Conservation (phyloP, 1,140 invertebrate species). For the Aphelenchoides fujianensis region DNA sequence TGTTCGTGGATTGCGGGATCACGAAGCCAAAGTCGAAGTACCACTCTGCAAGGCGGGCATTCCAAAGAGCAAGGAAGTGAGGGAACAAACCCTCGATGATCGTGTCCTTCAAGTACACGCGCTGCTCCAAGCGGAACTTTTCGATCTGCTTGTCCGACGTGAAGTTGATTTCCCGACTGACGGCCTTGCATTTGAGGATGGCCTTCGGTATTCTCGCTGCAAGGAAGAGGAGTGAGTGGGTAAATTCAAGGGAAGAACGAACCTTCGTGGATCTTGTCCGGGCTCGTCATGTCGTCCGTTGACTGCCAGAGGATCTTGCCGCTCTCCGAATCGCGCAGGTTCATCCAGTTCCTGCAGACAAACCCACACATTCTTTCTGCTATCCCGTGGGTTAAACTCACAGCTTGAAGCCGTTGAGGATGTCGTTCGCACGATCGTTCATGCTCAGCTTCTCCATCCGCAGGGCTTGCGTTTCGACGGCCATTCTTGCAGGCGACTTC, state of each 20-base stretch:
- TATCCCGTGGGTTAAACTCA: constrained; percentile 26
- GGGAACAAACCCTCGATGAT: constrained; percentile 70
- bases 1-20: constrained; percentile 96
- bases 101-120: constrained; percentile 74
- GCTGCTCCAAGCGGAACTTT: constrained; percentile 92
- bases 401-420: constrained; percentile 34
- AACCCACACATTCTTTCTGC: no score
- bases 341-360: constrained; percentile 88
- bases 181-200: constrained; percentile 88
- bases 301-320: constrained; percentile 96
- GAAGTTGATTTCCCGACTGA: constrained; percentile 96
- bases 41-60: constrained; percentile 96
- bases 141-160: constrained; percentile 93
- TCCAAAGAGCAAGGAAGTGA: no score
- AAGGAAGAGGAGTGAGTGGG: no score
- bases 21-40: constrained; percentile 99
- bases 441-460: constrained; percentile 1
- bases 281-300: constrained; percentile 87
- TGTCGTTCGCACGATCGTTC: constrained; percentile 18
- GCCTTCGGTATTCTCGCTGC: constrained; percentile 86
- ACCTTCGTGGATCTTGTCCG: constrained; percentile 85
- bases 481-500: constrained; percentile 15
- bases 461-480: constrained; percentile 9
- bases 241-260: no score
- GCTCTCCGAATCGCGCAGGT: constrained; percentile 86